Evolutionary conservation across 1,140 invertebrate genomes (phyloP).

Genomic region (Achatina immaculata): DNA sequence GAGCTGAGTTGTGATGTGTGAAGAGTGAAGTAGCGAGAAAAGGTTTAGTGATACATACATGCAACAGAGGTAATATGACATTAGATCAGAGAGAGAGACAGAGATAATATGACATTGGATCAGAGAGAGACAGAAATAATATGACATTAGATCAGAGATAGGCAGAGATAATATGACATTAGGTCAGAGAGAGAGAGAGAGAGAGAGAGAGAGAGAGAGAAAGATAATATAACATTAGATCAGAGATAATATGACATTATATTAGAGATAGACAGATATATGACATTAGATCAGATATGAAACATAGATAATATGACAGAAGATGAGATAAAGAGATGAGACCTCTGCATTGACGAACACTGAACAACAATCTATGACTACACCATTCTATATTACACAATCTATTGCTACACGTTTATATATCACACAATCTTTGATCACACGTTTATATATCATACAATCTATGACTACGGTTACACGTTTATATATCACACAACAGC

Average conservation of each 20-base stretch:
- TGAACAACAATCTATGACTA: no score
- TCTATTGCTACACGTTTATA: no score
- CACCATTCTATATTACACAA: no score
- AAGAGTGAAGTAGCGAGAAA: constrained; percentile 7
- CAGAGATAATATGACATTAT: neutral
- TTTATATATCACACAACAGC: no score
- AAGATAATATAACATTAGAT: no score
- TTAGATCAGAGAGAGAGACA: neutral
- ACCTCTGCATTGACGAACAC: no score
- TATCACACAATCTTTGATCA: no score
- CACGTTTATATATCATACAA: no score
- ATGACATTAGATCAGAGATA: neutral
- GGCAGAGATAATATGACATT: constrained; percentile 3
- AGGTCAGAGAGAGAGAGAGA: constrained; percentile 20
- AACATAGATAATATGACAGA: constrained; percentile 4
- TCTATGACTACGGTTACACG: no score
- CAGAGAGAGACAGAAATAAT: constrained; percentile 13
- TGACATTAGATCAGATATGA: neutral
- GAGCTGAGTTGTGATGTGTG: no score
- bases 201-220: constrained; percentile 19
- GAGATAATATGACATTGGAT: neutral
- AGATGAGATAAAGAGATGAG: constrained; percentile 12
- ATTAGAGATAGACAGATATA: neutral
- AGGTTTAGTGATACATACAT: no score
- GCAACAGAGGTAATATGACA: neutral